phyloP scores from a whole-genome alignment of 2,113 vertebrate genomes.

The Podocnemis expansa region DNA sequence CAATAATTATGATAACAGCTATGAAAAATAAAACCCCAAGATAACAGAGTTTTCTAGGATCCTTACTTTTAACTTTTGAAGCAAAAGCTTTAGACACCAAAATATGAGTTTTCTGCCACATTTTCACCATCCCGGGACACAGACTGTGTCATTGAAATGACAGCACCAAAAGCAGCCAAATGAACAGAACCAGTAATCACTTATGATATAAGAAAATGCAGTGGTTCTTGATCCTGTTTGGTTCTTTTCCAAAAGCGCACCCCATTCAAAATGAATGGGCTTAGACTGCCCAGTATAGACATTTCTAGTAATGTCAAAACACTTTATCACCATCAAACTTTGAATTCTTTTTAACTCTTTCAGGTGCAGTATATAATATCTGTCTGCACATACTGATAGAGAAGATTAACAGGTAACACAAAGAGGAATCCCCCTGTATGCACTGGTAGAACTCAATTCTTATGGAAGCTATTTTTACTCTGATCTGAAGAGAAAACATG shows the following conservation, averaged over 20 bases:
- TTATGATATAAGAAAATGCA: background rate
- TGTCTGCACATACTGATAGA: background rate
- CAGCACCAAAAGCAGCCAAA: background rate
- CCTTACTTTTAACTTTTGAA: background rate
- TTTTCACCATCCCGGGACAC: background rate
- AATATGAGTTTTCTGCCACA: background rate
- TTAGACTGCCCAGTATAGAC: background rate
- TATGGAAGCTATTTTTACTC: background rate
- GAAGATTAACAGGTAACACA: background rate
- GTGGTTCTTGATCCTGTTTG: background rate
- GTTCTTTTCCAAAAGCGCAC: background rate
- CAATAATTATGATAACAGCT: constrained; percentile 41
- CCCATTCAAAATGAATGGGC: background rate
- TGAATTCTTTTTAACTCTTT: background rate
- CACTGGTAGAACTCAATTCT: background rate
- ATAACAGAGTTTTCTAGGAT: constrained; percentile 26
- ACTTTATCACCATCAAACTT: background rate
- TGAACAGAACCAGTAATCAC: background rate
- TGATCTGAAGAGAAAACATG: background rate
- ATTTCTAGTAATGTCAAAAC: background rate
- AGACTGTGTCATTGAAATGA: background rate
- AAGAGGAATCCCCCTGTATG: background rate
- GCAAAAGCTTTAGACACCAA: background rate
- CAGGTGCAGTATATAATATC: background rate
- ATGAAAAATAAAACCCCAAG: constrained; percentile 30